Percentiles rank a stretch among this genome's conserved stretches.
phyloP scores from a whole-genome alignment of 2,888 invertebrate genomes.

The Amphipoea oculea region DNA sequence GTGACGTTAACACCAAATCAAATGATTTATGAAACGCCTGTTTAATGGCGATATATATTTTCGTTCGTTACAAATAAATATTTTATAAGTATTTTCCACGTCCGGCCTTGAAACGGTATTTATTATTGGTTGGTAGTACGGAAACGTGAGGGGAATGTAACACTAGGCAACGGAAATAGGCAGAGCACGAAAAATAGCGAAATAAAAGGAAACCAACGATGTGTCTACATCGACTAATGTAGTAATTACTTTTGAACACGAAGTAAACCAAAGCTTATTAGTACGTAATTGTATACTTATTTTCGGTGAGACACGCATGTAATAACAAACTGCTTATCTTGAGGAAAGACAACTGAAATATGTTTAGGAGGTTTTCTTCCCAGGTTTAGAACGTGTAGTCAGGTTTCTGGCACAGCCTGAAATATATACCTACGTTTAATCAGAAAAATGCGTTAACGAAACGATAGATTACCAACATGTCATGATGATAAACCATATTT shows the following conservation, averaged over 20 bases:
- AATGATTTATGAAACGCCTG: conserved; percentile 55
- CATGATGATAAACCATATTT: background rate
- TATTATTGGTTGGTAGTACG: conserved; percentile 45
- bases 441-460: background rate
- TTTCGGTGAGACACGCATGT: conserved; percentile 20
- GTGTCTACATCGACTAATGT: conserved; percentile 48
- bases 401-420: background rate
- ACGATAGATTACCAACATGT: background rate
- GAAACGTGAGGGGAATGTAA: conserved; percentile 54
- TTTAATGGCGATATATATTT: conserved; percentile 50
- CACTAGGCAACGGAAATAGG: conserved; percentile 28
- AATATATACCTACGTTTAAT: too few relatives aligned
- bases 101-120: conserved; percentile 52
- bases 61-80: conserved; percentile 47
- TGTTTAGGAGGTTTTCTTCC: background rate
- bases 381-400: background rate
- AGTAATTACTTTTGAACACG: conserved; percentile 53
- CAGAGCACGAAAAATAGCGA: conserved; percentile 34
- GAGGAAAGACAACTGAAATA: background rate
- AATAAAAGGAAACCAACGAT: conserved; percentile 42
- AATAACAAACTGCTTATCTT: conserved; percentile 20
- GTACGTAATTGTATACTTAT: conserved; percentile 49
- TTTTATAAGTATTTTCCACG: conserved; percentile 47
- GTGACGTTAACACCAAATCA: conserved; percentile 47
- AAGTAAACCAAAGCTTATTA: conserved; percentile 46